A percentile compares a stretch with the other conserved stretches of the same genome.
These are phyloP conservation scores for Pissodes strobi DNA, from an alignment of 1,140 invertebrate genomes.

Conservation along the genomic window DNA sequence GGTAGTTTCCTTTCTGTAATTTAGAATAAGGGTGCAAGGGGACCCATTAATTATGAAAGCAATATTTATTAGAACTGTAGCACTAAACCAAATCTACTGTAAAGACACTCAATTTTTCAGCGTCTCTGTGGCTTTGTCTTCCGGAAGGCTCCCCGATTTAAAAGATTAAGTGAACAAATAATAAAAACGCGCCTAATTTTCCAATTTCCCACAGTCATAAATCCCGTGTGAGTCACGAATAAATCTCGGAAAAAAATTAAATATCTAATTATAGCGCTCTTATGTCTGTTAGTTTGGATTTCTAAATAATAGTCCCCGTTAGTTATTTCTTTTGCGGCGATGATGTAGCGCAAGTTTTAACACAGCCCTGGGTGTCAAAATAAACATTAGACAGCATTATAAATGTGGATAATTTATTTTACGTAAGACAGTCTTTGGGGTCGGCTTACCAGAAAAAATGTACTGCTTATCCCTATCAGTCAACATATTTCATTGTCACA, in stretches of 20 bases:
- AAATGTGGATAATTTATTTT: neutral
- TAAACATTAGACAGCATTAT: neutral
- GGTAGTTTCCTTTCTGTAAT: no score
- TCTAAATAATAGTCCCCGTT: slow-evolving; percentile 3
- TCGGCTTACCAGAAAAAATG: slow-evolving; percentile 2
- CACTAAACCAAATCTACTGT: no score
- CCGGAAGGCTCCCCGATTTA: no score
- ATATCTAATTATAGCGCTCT: slow-evolving; percentile 3
- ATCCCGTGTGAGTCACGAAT: no score
- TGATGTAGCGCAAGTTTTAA: slow-evolving; percentile 2
- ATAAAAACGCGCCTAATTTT: slow-evolving; percentile 11
- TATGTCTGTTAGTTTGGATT: neutral
- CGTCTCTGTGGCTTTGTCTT: no score
- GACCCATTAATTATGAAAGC: no score
- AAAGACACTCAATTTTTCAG: no score
- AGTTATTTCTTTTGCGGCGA: neutral
- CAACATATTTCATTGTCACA: neutral
- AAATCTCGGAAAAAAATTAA: slow-evolving; percentile 4
- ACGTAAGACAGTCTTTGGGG: neutral
- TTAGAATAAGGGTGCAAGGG: no score
- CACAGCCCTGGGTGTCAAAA: neutral
- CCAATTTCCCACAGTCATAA: neutral
- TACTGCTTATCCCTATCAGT: slow-evolving; percentile 1
- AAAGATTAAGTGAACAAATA: slow-evolving; percentile 10
- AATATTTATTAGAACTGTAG: no score